phyloP scores from a whole-genome alignment of 2,797 vertebrate genomes.

The Poeciliopsis infans region DNA sequence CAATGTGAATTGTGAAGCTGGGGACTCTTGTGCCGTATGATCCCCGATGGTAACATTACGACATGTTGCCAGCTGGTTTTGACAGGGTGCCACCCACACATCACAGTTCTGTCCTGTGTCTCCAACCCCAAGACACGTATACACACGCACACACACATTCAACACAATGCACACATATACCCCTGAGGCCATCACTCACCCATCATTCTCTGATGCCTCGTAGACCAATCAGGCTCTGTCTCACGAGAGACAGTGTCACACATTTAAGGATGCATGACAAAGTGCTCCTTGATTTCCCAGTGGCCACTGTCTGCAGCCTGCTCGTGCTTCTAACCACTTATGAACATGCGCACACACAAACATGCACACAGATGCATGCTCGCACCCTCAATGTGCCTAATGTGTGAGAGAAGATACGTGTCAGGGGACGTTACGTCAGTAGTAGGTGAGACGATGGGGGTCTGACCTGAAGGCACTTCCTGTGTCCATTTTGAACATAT shows the following conservation, averaged over 20 bases:
- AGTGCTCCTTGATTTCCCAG: constrained; percentile 87
- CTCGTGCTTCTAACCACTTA: constrained; percentile 54
- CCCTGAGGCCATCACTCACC: constrained; percentile 82
- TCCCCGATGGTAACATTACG: constrained; percentile 72
- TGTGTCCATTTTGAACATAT: constrained; percentile 34
- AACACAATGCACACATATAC: constrained; percentile 60
- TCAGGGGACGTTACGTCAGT: constrained; percentile 58
- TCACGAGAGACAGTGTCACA: constrained; percentile 83
- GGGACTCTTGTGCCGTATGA: constrained; percentile 50
- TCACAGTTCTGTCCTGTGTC: constrained; percentile 78
- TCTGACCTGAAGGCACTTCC: constrained; percentile 25
- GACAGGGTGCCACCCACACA: constrained; percentile 78
- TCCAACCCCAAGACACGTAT: constrained; percentile 67
- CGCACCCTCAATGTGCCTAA: constrained; percentile 45
- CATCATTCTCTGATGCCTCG: constrained; percentile 78
- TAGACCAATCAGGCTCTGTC: constrained; percentile 84
- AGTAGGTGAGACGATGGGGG: constrained; percentile 38
- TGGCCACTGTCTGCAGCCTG: constrained; percentile 80
- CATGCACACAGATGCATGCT: constrained; percentile 23
- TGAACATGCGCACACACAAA: constrained; percentile 44
- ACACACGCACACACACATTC: constrained; percentile 45
- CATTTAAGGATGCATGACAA: constrained; percentile 88
- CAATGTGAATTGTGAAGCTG: constrained; percentile 44
- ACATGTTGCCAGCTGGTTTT: constrained; percentile 77
- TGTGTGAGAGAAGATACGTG: constrained; percentile 64